Evolutionary conservation across 1,140 invertebrate genomes (phyloP).

Genomic region (Musca domestica): DNA sequence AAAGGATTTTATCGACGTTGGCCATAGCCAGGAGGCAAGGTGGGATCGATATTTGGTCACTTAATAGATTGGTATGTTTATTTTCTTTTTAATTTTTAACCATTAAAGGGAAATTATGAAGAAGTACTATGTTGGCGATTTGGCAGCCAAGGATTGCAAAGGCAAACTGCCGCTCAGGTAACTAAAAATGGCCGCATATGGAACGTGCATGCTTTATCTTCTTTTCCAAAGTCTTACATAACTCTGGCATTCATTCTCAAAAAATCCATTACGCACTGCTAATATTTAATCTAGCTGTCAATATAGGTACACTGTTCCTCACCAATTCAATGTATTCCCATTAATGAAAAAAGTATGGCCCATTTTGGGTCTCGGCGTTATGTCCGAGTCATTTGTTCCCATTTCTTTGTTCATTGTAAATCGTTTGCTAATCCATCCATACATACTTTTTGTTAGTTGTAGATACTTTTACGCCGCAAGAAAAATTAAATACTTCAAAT

Average conservation of each 20-base stretch:
- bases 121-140: constrained; percentile 81
- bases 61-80: not conserved
- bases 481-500: constrained; percentile 28
- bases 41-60: constrained; percentile 35
- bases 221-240: too few species aligned
- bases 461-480: constrained; percentile 24
- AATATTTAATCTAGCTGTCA: too few species aligned
- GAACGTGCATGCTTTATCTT: too few species aligned
- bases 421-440: too few species aligned
- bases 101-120: constrained; percentile 84
- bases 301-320: too few species aligned
- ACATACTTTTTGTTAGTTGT: constrained; percentile 17
- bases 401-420: too few species aligned
- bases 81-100: constrained; percentile 36
- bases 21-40: constrained; percentile 79
- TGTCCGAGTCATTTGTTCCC: too few species aligned
- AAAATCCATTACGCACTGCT: constrained; percentile 24
- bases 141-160: constrained; percentile 49
- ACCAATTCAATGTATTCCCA: too few species aligned
- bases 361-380: too few species aligned
- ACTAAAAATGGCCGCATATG: too few species aligned
- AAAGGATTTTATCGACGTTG: constrained; percentile 81
- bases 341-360: too few species aligned
- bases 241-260: constrained; percentile 14
- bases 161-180: constrained; percentile 37